A percentile compares a stretch with the other conserved stretches of the same genome.
Evolutionary conservation across 2,888 invertebrate species (phyloP).

Genomic region (Lottia gigantea): DNA sequence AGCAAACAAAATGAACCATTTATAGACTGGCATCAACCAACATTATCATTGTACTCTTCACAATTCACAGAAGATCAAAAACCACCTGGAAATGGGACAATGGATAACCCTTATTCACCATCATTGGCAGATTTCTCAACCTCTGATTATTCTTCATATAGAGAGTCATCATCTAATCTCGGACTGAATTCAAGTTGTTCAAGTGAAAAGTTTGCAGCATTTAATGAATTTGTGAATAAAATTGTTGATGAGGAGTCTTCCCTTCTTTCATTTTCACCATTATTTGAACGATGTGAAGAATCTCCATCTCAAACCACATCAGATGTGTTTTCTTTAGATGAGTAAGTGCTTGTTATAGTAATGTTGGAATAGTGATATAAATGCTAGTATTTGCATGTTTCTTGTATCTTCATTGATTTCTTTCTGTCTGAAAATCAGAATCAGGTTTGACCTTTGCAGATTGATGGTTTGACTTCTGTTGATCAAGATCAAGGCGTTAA

Average conservation of each 20-base stretch:
- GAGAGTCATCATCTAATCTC: constrained; percentile 13
- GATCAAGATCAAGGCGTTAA: too few species aligned
- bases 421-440: too few species aligned
- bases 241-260: constrained; percentile 59
- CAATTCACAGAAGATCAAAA: too few species aligned
- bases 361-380: too few species aligned
- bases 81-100: too few species aligned
- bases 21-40: constrained; percentile 1
- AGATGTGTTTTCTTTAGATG: constrained; percentile 39
- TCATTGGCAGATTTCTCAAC: too few species aligned
- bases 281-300: constrained; percentile 27
- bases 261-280: constrained; percentile 42
- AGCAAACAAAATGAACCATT: neutral
- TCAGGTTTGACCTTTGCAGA: too few species aligned
- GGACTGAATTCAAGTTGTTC: constrained; percentile 42
- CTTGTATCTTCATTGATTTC: too few species aligned
- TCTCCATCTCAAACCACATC: constrained; percentile 32
- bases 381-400: too few species aligned
- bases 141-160: too few species aligned
- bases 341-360: constrained; percentile 27
- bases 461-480: too few species aligned
- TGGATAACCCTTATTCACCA: too few species aligned
- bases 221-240: constrained; percentile 63
- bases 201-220: constrained; percentile 52
- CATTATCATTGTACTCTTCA: neutral